A percentile compares a stretch with the other conserved stretches of the same genome.
Conservation (phyloP, 2,113 vertebrate species). For the Rhynchopsitta pachyrhyncha region DNA sequence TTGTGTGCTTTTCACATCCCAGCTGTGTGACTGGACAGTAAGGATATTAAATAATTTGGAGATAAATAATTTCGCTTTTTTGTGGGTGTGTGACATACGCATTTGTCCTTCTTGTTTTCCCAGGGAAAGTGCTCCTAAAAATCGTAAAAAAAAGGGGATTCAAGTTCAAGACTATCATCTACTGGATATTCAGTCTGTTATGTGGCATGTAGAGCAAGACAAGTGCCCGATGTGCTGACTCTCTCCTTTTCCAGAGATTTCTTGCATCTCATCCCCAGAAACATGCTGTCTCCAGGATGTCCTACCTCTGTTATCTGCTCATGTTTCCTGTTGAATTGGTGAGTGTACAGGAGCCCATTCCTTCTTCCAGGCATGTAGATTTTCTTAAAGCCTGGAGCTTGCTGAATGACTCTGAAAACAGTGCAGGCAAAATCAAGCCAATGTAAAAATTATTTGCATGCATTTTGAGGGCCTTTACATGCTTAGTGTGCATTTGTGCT, state of each 20-base stretch:
- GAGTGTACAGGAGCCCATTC: rapidly evolving
- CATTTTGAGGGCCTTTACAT: conserved; percentile 18
- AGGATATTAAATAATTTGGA: neutral
- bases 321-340: neutral
- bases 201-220: neutral
- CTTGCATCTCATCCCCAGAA: neutral
- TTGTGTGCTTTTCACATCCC: neutral
- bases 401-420: neutral
- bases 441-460: neutral
- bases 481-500: conserved; percentile 10
- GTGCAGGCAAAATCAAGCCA: conserved; percentile 8
- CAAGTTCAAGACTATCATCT: neutral
- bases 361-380: neutral
- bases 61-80: neutral
- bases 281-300: neutral
- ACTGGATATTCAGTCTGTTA: neutral
- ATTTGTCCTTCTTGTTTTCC: neutral
- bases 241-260: neutral
- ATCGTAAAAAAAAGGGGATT: neutral
- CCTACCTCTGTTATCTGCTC: neutral
- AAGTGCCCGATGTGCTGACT: neutral
- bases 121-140: neutral
- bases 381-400: conserved; percentile 17
- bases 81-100: neutral
- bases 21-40: neutral